phyloP scores from a whole-genome alignment of 1,140 invertebrate species.

The Gonatopus flavifemur region DNA sequence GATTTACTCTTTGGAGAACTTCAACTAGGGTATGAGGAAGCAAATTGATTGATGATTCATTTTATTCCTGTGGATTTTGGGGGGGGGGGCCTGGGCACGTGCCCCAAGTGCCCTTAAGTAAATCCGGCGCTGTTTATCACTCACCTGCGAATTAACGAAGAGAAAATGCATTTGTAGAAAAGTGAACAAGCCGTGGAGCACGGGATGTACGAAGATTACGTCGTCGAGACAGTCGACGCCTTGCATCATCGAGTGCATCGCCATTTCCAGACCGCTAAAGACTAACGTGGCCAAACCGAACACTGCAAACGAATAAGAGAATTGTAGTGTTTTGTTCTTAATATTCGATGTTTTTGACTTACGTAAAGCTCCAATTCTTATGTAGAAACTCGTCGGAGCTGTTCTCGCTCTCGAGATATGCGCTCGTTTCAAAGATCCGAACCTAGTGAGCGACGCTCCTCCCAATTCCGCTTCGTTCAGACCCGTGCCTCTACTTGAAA shows the following conservation, averaged over 20 bases:
- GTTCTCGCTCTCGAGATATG: slow-evolving; percentile 61
- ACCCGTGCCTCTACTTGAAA: slow-evolving; percentile 35
- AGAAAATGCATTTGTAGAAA: slow-evolving; percentile 73
- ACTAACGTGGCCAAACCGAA: slow-evolving; percentile 70
- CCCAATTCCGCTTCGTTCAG: slow-evolving; percentile 54
- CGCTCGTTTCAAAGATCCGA: slow-evolving; percentile 62
- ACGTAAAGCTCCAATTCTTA: slow-evolving; percentile 70
- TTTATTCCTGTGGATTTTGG: too few relatives aligned
- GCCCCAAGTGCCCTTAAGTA: too few relatives aligned
- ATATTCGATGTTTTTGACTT: slow-evolving; percentile 23
- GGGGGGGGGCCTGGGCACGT: too few relatives aligned
- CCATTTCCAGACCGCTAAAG: slow-evolving; percentile 68
- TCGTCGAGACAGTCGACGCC: slow-evolving; percentile 61
- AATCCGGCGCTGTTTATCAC: too few relatives aligned
- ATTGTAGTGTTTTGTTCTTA: background rate
- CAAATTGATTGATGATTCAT: too few relatives aligned
- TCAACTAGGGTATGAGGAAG: too few relatives aligned
- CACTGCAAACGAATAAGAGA: slow-evolving; percentile 50
- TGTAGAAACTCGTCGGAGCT: slow-evolving; percentile 66
- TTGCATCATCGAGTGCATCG: slow-evolving; percentile 66
- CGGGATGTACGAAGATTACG: slow-evolving; percentile 64
- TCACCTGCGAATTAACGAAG: slow-evolving; percentile 71
- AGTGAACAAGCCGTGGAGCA: slow-evolving; percentile 70
- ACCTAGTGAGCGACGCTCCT: slow-evolving; percentile 56
- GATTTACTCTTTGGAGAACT: too few relatives aligned